Evolutionary conservation across 2,113 vertebrate genomes (phyloP).

Genomic region (Oncorhynchus keta): DNA sequence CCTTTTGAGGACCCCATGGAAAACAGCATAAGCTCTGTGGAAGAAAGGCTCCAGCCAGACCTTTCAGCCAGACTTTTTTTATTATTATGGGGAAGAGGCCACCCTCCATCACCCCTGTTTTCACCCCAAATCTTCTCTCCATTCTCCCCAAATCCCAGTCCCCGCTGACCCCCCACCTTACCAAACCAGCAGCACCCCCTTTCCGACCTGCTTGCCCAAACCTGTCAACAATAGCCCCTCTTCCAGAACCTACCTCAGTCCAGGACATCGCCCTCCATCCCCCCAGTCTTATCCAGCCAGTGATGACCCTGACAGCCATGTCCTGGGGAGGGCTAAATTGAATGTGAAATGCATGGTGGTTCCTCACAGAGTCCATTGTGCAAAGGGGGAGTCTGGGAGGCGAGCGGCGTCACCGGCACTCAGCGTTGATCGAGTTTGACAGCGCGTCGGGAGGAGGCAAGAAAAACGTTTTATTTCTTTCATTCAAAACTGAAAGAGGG

Average conservation of each 20-base stretch:
- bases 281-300: constrained; percentile 58
- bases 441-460: constrained; percentile 94
- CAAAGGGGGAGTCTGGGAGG: constrained; percentile 73
- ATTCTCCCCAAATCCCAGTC: constrained; percentile 63
- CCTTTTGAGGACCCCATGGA: constrained; percentile 73
- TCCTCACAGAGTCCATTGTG: constrained; percentile 92
- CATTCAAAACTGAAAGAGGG: constrained; percentile 90
- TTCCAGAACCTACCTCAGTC: constrained; percentile 54
- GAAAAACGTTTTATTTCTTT: constrained; percentile 76
- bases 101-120: constrained; percentile 65
- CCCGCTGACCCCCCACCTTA: constrained; percentile 28
- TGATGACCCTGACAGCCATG: constrained; percentile 73
- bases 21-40: constrained; percentile 70
- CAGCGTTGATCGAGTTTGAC: constrained; percentile 98
- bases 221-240: constrained; percentile 39
- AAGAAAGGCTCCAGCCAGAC: constrained; percentile 70
- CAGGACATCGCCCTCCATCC: constrained; percentile 63
- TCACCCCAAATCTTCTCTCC: constrained; percentile 69
- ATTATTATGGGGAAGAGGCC: constrained; percentile 65
- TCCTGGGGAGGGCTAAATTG: constrained; percentile 88
- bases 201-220: constrained; percentile 46
- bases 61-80: constrained; percentile 56
- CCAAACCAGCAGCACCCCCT: constrained; percentile 54
- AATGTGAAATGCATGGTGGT: constrained; percentile 98
- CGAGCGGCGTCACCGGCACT: constrained; percentile 74